Percentiles rank a stretch among this genome's conserved stretches.
These are phyloP conservation scores for Meghimatium bilineatum DNA, from an alignment of 2,888 invertebrate species.

Conservation along the genomic window DNA sequence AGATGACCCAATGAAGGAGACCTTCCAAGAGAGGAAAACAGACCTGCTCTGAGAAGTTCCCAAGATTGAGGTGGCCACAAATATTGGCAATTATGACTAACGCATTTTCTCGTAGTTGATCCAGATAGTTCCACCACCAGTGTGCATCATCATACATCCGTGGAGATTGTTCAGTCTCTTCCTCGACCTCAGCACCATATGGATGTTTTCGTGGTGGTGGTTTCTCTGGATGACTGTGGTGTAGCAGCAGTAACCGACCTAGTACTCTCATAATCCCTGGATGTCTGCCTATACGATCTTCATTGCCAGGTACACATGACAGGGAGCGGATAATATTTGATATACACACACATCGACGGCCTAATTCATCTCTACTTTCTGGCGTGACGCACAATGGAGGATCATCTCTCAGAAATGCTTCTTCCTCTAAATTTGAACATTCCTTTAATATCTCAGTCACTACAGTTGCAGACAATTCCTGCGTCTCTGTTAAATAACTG, in stretches of 20 bases:
- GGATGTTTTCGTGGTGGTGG: constrained; percentile 63
- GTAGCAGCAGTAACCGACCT: constrained; percentile 91
- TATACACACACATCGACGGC: constrained; percentile 92
- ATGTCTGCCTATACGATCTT: constrained; percentile 84
- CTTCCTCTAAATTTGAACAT: constrained; percentile 62
- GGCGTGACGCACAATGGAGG: constrained; percentile 67
- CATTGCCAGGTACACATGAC: constrained; percentile 98
- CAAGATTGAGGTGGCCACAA: constrained; percentile 93
- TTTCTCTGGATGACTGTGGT: constrained; percentile 88
- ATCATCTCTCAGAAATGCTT: constrained; percentile 72
- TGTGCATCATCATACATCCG: constrained; percentile 83
- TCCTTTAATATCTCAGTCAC: constrained; percentile 46
- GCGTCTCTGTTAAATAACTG: constrained; percentile 47
- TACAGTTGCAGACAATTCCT: constrained; percentile 44
- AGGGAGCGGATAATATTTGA: constrained; percentile 97
- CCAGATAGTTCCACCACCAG: constrained; percentile 93
- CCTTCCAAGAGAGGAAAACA: constrained; percentile 96
- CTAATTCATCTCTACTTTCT: constrained; percentile 89
- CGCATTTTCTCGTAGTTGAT: constrained; percentile 95
- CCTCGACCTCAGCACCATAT: constrained; percentile 54
- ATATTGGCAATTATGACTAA: constrained; percentile 97
- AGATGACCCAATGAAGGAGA: constrained; percentile 97
- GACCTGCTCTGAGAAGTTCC: constrained; percentile 92
- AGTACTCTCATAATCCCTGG: constrained; percentile 91
- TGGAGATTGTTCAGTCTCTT: constrained; percentile 56